These are phyloP conservation scores for Euschistus heros DNA, from an alignment of 1,140 invertebrate species.

Conservation along the genomic window DNA sequence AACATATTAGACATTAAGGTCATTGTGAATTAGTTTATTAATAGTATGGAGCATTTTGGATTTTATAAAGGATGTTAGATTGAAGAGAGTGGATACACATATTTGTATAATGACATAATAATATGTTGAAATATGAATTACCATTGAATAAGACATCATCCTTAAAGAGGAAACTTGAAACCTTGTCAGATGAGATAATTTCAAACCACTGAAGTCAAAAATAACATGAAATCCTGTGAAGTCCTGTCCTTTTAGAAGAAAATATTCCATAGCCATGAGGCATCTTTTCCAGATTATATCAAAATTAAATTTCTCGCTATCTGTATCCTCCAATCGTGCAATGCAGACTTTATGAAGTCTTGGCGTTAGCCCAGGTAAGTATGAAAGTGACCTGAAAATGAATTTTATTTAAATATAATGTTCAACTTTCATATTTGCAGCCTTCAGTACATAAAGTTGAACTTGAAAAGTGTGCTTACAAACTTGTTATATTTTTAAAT, in stretches of 20 bases:
- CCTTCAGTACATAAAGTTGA: too few relatives aligned
- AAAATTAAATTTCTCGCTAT: constrained; percentile 23
- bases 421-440: too few relatives aligned
- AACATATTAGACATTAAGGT: too few relatives aligned
- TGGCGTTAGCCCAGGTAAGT: constrained; percentile 24
- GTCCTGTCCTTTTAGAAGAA: constrained; percentile 24
- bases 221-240: constrained; percentile 26
- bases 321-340: constrained; percentile 21
- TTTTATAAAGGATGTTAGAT: too few relatives aligned
- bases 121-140: constrained; percentile 13
- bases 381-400: constrained; percentile 21
- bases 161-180: constrained; percentile 23
- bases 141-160: constrained; percentile 27
- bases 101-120: too few relatives aligned
- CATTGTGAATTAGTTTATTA: too few relatives aligned
- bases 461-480: too few relatives aligned
- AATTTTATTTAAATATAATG: too few relatives aligned
- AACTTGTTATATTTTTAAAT: too few relatives aligned
- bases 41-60: too few relatives aligned
- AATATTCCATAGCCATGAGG: constrained; percentile 25
- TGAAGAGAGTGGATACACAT: too few relatives aligned
- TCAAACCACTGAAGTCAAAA: constrained; percentile 24
- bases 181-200: constrained; percentile 22
- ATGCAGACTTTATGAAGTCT: constrained; percentile 21
- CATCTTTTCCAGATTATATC: constrained; percentile 25